Conservation (phyloP, 2,888 invertebrate genomes). For the Phyllotreta cruciferae region DNA sequence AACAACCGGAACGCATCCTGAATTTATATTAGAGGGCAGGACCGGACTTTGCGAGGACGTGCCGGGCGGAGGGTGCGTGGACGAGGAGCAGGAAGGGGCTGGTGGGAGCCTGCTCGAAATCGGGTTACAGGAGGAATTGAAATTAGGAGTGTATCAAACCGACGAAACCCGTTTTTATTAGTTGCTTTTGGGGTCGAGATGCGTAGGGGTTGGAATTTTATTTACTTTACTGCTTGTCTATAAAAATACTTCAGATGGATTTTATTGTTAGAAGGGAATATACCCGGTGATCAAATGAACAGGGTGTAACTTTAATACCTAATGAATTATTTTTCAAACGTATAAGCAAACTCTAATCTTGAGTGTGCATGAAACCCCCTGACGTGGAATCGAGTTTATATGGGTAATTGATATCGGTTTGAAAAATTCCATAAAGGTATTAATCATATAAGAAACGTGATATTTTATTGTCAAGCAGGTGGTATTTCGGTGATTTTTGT, state of each 20-base stretch:
- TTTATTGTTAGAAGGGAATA: neutral
- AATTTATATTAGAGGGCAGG: constrained; percentile 52
- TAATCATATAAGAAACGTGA: constrained; percentile 19
- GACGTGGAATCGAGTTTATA: too few species aligned
- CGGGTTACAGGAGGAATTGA: constrained; percentile 20
- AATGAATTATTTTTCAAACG: too few species aligned
- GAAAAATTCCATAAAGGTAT: too few species aligned
- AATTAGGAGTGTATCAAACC: constrained; percentile 32
- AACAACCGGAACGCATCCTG: constrained; percentile 55
- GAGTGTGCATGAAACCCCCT: too few species aligned
- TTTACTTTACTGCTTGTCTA: constrained; percentile 1
- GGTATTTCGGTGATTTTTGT: constrained; percentile 17
- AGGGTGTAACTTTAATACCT: too few species aligned
- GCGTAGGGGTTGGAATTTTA: constrained; percentile 32
- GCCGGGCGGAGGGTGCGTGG: neutral
- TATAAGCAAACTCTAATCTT: too few species aligned
- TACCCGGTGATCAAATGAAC: too few species aligned
- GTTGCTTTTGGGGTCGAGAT: constrained; percentile 25
- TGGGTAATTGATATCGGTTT: too few species aligned
- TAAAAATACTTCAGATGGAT: neutral
- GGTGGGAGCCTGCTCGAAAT: neutral
- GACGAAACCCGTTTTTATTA: constrained; percentile 35
- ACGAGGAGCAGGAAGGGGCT: neutral
- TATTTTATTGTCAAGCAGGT: constrained; percentile 26
- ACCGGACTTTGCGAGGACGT: constrained; percentile 8